Base-by-base conservation (phyloP, 2,888 invertebrate genomes). In the Elmis aenea region DNA sequence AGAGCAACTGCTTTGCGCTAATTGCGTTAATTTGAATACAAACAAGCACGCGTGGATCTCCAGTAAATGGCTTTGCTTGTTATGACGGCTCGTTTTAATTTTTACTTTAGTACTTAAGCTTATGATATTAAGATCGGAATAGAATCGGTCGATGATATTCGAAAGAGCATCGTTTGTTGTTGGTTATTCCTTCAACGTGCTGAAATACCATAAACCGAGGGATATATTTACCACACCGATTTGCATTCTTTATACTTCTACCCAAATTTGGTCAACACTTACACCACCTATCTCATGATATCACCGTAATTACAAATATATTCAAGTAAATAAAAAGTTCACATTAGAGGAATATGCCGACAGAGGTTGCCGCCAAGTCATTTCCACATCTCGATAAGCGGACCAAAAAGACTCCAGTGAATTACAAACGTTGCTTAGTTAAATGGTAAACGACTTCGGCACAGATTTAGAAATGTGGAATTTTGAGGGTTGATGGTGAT, bases 1-100 rank as follows among this genome's bases (percentile, higher is more conserved):
- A 38, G 34, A 23, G 38, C 31, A 26, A 14, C 38, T 38, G 45
- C 45, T 38, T n/a, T 49, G 46, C 45, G 48, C 50, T 56, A 52
- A 57, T 57, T 55, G 53, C 50, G 48, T 46, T 55, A 53, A 57
- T 55, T 52, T 51, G 48, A 54, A 54, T 53, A 53, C 52, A 54
- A 55, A 57, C 52, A 55, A 48, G 48, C 46, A 45, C 54, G 52
- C 52, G 54, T 54, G 53, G 48, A 45, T 32, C 27, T 28, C 37
- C 33, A 26, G 26, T 37, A 37, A 33, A 39, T 36, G 33, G 28
- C 33, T 30, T 20, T 24, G 30, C 39, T 36, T 33, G 36, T 33
- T 42, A 37, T 37, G 37, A 36, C 42, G 33, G 36, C 42, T 18
- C 18, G 5, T 18, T 18, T 5, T 8, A 8, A 18, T n/a, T n/a